Conservation (phyloP, 2,797 vertebrate genomes). For the Gephyroberyx darwinii region DNA sequence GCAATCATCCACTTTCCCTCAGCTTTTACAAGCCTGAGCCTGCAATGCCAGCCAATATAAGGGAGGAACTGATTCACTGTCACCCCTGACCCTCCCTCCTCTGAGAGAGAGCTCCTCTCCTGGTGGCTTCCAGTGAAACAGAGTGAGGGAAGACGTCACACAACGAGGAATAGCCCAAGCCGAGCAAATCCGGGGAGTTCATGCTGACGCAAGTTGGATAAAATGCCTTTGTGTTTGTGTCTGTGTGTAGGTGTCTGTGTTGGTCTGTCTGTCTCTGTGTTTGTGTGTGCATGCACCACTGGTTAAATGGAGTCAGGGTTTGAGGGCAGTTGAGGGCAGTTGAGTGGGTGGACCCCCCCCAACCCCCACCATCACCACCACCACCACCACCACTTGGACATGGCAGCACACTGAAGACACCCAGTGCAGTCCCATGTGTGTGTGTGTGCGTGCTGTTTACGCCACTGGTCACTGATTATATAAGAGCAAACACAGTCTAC, state of each 20-base stretch:
- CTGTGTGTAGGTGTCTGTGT: conserved; percentile 36
- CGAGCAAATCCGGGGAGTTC: conserved; percentile 19
- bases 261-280: neutral
- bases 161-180: conserved; percentile 15
- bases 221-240: conserved; percentile 25
- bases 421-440: neutral
- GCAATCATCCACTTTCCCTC: conserved; percentile 33
- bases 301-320: conserved; percentile 4
- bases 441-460: conserved; percentile 49
- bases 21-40: conserved; percentile 29
- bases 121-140: conserved; percentile 35
- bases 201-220: conserved; percentile 52
- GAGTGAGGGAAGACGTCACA: conserved; percentile 50
- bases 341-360: no score
- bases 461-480: conserved; percentile 51
- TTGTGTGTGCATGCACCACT: conserved; percentile 37
- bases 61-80: conserved; percentile 55
- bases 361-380: no score
- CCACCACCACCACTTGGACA: neutral
- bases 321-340: no score
- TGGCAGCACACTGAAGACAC: neutral
- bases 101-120: conserved; percentile 24
- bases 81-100: conserved; percentile 36
- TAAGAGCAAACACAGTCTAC: conserved; percentile 23
- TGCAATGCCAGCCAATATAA: conserved; percentile 36